phyloP scores from a whole-genome alignment of 2,797 vertebrate species.

The Pseudocheirus occidentalis region DNA sequence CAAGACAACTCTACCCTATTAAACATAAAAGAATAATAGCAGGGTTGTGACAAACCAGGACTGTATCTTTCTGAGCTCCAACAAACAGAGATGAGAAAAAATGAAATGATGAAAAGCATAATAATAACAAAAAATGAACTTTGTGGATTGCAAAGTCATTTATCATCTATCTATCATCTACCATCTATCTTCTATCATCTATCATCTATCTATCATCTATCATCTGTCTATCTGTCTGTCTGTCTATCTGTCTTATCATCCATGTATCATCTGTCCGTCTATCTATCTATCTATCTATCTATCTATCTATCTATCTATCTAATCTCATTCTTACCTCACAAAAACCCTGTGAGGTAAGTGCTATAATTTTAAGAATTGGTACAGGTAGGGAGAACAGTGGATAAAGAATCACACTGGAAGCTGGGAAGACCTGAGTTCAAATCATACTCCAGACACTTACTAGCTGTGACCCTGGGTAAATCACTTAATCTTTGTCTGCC shows the following conservation, averaged over 20 bases:
- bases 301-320: too few species aligned
- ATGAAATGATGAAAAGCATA: neutral
- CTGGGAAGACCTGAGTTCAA: neutral
- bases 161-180: too few species aligned
- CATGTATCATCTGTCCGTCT: too few species aligned
- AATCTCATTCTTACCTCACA: neutral
- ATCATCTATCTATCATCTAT: too few species aligned
- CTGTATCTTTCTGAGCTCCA: neutral
- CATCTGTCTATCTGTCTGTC: too few species aligned
- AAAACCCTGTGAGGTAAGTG: neutral
- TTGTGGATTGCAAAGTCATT: neutral
- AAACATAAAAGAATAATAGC: neutral
- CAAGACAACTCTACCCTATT: neutral
- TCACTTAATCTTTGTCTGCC: neutral
- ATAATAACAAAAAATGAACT: neutral
- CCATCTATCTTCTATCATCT: too few species aligned
- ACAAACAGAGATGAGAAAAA: neutral
- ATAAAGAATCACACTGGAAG: neutral
- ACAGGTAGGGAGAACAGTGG: neutral
- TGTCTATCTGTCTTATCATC: too few species aligned
- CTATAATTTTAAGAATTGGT: neutral
- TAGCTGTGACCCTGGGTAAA: neutral
- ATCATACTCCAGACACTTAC: neutral
- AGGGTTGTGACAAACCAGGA: neutral
- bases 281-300: too few species aligned